Evolutionary conservation across 2,888 invertebrate genomes (phyloP).

Genomic region (Galerucella pusilla): DNA sequence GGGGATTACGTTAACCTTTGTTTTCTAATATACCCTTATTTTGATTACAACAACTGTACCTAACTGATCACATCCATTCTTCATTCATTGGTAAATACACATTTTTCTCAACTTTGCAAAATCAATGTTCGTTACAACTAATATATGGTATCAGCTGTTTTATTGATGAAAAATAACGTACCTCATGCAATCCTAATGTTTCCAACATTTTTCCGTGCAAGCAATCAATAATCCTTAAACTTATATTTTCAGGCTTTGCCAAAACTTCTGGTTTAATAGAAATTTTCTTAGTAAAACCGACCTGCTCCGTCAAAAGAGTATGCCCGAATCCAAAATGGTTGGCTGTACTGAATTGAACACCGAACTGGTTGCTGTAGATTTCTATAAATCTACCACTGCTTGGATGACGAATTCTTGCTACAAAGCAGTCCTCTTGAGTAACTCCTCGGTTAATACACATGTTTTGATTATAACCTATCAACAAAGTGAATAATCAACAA

Average conservation of each 20-base stretch:
- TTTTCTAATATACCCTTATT: too few relatives aligned
- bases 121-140: too few relatives aligned
- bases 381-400: slow-evolving; percentile 80
- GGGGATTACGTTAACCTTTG: too few relatives aligned
- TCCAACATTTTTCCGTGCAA: slow-evolving; percentile 7
- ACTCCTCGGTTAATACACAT: slow-evolving; percentile 77
- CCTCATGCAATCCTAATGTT: not conserved
- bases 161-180: not conserved
- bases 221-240: not conserved
- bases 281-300: not conserved
- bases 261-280: not conserved
- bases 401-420: slow-evolving; percentile 76
- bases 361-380: slow-evolving; percentile 86
- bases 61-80: too few relatives aligned
- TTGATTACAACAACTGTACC: too few relatives aligned
- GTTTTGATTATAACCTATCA: slow-evolving; percentile 78
- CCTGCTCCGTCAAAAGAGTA: slow-evolving; percentile 44
- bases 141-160: too few relatives aligned
- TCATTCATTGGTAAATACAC: too few relatives aligned
- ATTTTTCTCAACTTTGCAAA: too few relatives aligned
- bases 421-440: slow-evolving; percentile 70
- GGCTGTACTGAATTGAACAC: slow-evolving; percentile 87
- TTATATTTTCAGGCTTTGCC: not conserved
- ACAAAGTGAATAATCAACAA: not conserved
- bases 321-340: slow-evolving; percentile 65